Percentiles rank a stretch among this genome's conserved stretches.
phyloP scores from a whole-genome alignment of 2,113 vertebrate species.

The Anhinga anhinga region DNA sequence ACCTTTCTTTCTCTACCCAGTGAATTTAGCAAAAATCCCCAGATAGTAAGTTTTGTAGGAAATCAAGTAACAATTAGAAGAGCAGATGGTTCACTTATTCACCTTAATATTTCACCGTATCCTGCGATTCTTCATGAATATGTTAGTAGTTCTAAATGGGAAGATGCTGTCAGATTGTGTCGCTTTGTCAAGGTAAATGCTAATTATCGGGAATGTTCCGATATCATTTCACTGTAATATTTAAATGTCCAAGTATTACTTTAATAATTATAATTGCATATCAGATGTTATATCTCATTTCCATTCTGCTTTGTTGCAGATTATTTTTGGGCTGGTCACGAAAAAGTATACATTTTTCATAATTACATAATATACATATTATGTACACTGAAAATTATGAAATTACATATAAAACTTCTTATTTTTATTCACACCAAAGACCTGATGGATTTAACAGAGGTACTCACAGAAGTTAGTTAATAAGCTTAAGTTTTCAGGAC shows the following conservation, averaged over 20 bases:
- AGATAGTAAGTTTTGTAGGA: conserved; percentile 87
- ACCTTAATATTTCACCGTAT: conserved; percentile 83
- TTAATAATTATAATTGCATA: not conserved
- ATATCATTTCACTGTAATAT: not conserved
- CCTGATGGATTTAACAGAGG: not conserved
- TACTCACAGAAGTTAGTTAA: not conserved
- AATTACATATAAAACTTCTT: not conserved
- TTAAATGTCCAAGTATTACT: not conserved
- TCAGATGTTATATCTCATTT: not conserved
- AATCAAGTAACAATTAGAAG: conserved; percentile 85
- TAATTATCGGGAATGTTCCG: not conserved
- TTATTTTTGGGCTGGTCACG: not conserved
- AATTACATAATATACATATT: fast-evolving
- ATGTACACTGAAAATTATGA: too few species aligned
- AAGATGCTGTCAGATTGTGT: conserved; percentile 88
- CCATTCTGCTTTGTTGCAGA: not conserved
- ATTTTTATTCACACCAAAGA: not conserved
- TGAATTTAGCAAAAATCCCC: conserved; percentile 85
- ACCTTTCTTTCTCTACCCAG: conserved; percentile 64
- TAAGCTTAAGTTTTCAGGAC: not conserved
- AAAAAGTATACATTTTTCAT: not conserved
- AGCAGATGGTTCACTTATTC: conserved; percentile 89
- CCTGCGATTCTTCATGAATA: conserved; percentile 87
- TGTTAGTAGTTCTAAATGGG: conserved; percentile 81
- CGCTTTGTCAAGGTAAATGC: conserved; percentile 92